phyloP scores from a whole-genome alignment of 2,113 vertebrate genomes.

The Saguinus midas region DNA sequence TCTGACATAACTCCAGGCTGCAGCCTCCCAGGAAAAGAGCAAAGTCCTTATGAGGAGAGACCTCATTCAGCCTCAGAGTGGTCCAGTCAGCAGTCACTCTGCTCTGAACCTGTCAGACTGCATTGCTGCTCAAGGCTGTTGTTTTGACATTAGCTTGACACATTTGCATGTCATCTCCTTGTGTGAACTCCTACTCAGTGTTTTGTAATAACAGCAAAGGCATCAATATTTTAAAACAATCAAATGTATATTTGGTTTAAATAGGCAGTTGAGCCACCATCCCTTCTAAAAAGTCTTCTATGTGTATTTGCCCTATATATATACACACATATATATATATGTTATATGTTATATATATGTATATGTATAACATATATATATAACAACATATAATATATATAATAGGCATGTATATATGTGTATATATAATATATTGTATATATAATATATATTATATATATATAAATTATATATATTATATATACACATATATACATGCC shows the following conservation, averaged over 20 bases:
- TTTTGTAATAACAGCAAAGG: constrained; percentile 83
- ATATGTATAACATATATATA: no score
- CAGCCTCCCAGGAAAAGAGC: constrained; percentile 66
- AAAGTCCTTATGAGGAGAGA: constrained; percentile 68
- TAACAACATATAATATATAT: no score
- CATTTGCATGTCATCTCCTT: constrained; percentile 81
- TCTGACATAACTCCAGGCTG: constrained; percentile 74
- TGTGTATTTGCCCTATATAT: background rate
- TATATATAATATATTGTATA: no score
- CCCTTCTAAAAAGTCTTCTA: constrained; percentile 47
- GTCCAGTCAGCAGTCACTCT: constrained; percentile 78
- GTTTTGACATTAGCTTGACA: constrained; percentile 85
- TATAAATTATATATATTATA: no score
- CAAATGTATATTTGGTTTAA: constrained; percentile 80
- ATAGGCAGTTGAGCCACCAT: constrained; percentile 70
- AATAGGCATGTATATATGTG: no score
- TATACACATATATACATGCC: background rate
- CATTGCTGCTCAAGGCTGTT: constrained; percentile 79
- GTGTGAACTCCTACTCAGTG: constrained; percentile 86
- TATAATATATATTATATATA: no score
- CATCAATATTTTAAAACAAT: constrained; percentile 87
- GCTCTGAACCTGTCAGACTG: constrained; percentile 81
- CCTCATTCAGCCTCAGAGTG: constrained; percentile 62
- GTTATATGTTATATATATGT: background rate
- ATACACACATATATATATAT: background rate